phyloP scores from a whole-genome alignment of 2,113 vertebrate species.

The Dipodomys ordii region DNA sequence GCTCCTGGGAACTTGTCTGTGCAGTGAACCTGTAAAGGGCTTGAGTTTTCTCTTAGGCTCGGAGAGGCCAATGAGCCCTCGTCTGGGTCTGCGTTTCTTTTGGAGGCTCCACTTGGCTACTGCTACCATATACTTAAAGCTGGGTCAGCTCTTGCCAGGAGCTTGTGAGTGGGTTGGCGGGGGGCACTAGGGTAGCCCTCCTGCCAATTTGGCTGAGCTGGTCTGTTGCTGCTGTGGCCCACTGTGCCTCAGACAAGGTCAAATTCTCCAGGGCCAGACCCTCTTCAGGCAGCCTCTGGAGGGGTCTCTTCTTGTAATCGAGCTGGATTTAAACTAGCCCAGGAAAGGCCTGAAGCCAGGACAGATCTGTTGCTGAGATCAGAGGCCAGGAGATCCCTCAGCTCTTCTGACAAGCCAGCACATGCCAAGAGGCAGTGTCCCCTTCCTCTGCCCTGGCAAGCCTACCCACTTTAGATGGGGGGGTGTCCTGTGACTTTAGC shows the following conservation, averaged over 20 bases:
- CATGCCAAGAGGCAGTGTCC: not conserved
- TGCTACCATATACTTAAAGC: constrained; percentile 80
- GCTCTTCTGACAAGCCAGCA: not conserved
- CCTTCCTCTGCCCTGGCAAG: not conserved
- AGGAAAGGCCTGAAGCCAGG: not conserved
- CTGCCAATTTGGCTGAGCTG: too few species aligned
- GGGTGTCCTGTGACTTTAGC: not conserved
- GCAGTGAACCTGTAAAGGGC: too few species aligned
- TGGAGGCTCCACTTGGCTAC: constrained; percentile 70
- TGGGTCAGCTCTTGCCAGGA: constrained; percentile 68
- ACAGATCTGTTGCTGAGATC: not conserved
- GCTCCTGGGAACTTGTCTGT: too few species aligned
- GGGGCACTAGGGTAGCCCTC: not conserved
- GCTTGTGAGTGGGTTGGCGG: not conserved
- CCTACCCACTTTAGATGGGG: not conserved
- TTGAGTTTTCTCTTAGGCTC: too few species aligned
- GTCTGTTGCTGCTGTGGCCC: too few species aligned
- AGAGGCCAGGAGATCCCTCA: not conserved
- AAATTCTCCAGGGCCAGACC: not conserved
- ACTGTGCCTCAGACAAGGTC: not conserved
- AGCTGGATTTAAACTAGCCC: not conserved
- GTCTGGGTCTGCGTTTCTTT: constrained; percentile 69
- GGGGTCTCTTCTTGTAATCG: not conserved
- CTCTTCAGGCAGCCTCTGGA: not conserved
- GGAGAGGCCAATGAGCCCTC: constrained; percentile 30